phyloP scores from a whole-genome alignment of 2,797 vertebrate species.

The Cetoscarus ocellatus region DNA sequence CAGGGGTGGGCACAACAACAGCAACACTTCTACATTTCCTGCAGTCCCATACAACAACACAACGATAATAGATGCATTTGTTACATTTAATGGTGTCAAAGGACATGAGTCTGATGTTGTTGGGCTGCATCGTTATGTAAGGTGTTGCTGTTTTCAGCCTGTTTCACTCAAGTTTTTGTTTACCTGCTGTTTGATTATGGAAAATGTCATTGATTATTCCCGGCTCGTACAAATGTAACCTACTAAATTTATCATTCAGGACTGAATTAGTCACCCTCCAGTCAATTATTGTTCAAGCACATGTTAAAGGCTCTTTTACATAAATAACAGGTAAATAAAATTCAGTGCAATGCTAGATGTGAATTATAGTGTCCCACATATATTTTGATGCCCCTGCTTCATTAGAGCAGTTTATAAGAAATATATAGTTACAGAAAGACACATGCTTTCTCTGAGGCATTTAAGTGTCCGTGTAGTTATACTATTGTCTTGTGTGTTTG shows the following conservation, averaged over 20 bases:
- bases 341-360: constrained; percentile 29
- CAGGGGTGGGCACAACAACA: constrained; percentile 55
- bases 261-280: constrained; percentile 29
- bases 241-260: constrained; percentile 2
- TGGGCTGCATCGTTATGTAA: constrained; percentile 49
- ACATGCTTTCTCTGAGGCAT: constrained; percentile 1
- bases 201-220: constrained; percentile 7
- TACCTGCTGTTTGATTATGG: constrained; percentile 68
- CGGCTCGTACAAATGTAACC: constrained; percentile 4
- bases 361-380: constrained; percentile 9
- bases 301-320: constrained; percentile 20
- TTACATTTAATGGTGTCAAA: not conserved
- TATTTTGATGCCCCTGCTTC: constrained; percentile 25
- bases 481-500: constrained; percentile 31
- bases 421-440: not conserved
- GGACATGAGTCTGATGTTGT: constrained; percentile 13
- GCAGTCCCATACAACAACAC: constrained; percentile 30
- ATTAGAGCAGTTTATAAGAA: constrained; percentile 24
- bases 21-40: constrained; percentile 51
- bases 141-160: constrained; percentile 65
- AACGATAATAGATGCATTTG: not conserved
- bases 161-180: constrained; percentile 48
- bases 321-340: constrained; percentile 69
- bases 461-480: constrained; percentile 5
- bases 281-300: constrained; percentile 22